Conservation (phyloP, 2,797 vertebrate species). For the Cirrhinus mrigala region DNA sequence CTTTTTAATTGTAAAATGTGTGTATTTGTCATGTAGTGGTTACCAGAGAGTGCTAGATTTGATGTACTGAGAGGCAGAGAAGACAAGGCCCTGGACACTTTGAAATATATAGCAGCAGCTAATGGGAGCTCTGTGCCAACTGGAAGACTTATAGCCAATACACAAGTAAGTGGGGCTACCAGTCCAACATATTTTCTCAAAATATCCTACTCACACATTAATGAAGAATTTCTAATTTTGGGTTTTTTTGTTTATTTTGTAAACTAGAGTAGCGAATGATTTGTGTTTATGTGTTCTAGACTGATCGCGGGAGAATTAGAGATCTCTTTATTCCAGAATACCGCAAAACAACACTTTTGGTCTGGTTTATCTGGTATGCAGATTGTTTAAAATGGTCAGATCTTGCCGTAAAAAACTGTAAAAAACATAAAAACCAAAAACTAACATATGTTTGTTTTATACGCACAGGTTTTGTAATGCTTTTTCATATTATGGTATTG, state of each 20-base stretch:
- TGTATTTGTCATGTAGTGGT: constrained; percentile 78
- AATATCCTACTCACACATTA: neutral
- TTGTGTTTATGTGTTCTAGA: constrained; percentile 72
- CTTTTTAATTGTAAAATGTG: neutral
- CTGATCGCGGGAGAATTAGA: constrained; percentile 81
- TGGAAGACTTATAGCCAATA: constrained; percentile 80
- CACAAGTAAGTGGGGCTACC: constrained; percentile 75
- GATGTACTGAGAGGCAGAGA: constrained; percentile 84
- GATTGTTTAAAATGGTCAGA: neutral
- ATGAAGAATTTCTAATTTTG: neutral
- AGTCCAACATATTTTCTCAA: neutral
- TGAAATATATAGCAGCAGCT: constrained; percentile 83
- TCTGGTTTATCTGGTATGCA: constrained; percentile 91
- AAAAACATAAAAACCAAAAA: neutral
- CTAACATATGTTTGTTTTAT: neutral
- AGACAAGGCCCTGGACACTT: constrained; percentile 84
- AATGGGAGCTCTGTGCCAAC: constrained; percentile 85
- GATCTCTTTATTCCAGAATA: constrained; percentile 87
- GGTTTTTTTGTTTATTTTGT: neutral
- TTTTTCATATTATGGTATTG: constrained; percentile 91
- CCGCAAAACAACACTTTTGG: constrained; percentile 85
- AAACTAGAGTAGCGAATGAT: neutral
- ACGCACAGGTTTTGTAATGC: constrained; percentile 87
- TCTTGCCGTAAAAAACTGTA: neutral
- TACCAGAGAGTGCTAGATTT: constrained; percentile 92